Evolutionary conservation across 2,888 invertebrate species (phyloP).

Genomic region (Parascotia fuliginaria): DNA sequence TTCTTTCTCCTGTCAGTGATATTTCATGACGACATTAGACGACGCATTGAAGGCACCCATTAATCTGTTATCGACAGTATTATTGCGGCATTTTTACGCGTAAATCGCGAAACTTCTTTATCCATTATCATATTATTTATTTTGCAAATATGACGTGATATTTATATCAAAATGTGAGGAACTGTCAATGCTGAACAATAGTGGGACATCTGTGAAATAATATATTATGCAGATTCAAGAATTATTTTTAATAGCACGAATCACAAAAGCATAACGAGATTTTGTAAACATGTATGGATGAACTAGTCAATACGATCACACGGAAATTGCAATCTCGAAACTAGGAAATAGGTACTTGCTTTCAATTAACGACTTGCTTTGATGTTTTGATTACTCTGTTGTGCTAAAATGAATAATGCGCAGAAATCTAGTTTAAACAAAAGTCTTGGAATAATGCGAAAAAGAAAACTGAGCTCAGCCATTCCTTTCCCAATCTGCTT

Average conservation of each 20-base stretch:
- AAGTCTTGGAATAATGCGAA: not conserved
- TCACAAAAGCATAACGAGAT: not conserved
- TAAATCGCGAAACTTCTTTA: slow-evolving; percentile 10
- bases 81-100: slow-evolving; percentile 25
- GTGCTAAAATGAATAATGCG: slow-evolving; percentile 1
- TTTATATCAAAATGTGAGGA: slow-evolving; percentile 28
- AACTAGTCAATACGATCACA: slow-evolving; percentile 48
- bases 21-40: slow-evolving; percentile 44
- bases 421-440: not conserved
- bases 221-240: too few relatives aligned
- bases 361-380: slow-evolving; percentile 61
- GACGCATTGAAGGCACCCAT: slow-evolving; percentile 40
- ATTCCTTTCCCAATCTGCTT: not conserved
- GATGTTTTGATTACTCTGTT: slow-evolving; percentile 42
- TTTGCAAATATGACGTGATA: slow-evolving; percentile 24
- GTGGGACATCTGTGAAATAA: not conserved
- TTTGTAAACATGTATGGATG: slow-evolving; percentile 2
- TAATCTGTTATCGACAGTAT: slow-evolving; percentile 45
- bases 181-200: slow-evolving; percentile 19
- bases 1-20: slow-evolving; percentile 27
- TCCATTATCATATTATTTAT: slow-evolving; percentile 36
- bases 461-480: not conserved
- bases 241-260: too few relatives aligned
- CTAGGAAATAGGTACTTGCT: slow-evolving; percentile 69
- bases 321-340: slow-evolving; percentile 74